phyloP scores from a whole-genome alignment of 2,888 invertebrate species.

The Heliconius ethilla region DNA sequence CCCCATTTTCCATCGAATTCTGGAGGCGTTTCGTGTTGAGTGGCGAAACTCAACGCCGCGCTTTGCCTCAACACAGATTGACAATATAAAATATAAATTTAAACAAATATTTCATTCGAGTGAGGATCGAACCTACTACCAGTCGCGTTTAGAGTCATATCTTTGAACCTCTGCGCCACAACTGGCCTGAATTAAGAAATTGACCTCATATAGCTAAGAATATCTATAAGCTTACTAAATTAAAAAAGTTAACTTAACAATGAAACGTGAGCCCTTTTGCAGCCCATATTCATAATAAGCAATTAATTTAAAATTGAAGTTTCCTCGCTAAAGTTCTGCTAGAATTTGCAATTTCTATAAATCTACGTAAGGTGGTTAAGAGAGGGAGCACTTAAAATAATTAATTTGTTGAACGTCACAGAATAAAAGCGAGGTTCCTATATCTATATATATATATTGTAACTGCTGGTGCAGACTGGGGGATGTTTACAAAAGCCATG shows the following conservation, averaged over 20 bases:
- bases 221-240: no score
- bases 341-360: constrained; percentile 8
- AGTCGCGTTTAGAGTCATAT: no score
- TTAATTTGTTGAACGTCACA: constrained; percentile 27
- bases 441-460: neutral
- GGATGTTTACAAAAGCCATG: constrained; percentile 23
- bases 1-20: no score
- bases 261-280: no score
- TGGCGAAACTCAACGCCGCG: no score
- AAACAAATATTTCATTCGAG: no score
- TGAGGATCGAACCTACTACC: no score
- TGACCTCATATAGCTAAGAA: neutral
- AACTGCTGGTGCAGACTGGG: constrained; percentile 13
- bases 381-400: constrained; percentile 32
- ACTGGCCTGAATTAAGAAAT: neutral
- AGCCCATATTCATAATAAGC: neutral
- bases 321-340: neutral
- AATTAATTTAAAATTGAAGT: neutral
- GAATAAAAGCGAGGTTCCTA: constrained; percentile 13
- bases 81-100: no score
- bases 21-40: no score
- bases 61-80: no score
- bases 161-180: no score
- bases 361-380: constrained; percentile 27
- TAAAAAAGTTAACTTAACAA: neutral